Percentiles rank a stretch among this genome's conserved stretches.
phyloP scores from a whole-genome alignment of 1,140 invertebrate species.

The Drosophila quadrilineata region DNA sequence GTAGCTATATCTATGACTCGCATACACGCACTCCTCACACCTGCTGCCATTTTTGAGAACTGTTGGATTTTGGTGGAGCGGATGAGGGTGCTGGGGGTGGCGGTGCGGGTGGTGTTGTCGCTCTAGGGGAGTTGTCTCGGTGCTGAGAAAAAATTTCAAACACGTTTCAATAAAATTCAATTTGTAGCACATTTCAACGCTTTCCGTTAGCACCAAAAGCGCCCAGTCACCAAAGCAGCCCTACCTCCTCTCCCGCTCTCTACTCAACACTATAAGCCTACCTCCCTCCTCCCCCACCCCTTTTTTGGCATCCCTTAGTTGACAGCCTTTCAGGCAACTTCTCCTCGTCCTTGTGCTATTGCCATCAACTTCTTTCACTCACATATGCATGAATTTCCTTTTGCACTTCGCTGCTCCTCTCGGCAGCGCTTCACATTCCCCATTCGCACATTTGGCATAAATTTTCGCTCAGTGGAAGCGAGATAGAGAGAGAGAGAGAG shows the following conservation, averaged over 20 bases:
- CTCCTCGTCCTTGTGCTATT: too few relatives aligned
- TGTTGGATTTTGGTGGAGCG: too few relatives aligned
- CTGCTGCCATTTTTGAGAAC: neutral
- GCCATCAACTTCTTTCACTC: constrained; percentile 4
- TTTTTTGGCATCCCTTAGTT: too few relatives aligned
- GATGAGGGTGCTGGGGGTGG: too few relatives aligned
- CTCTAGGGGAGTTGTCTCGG: constrained; percentile 26
- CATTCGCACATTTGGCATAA: constrained; percentile 51
- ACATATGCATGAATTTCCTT: constrained; percentile 78
- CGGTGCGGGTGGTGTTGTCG: too few relatives aligned
- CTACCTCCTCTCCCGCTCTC: neutral
- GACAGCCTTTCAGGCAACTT: too few relatives aligned
- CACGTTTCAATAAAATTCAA: constrained; percentile 80
- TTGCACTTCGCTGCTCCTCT: constrained; percentile 51
- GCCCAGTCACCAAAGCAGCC: constrained; percentile 8
- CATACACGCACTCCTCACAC: constrained; percentile 8
- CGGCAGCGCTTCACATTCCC: constrained; percentile 5
- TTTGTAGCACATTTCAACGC: constrained; percentile 79
- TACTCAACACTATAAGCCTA: neutral
- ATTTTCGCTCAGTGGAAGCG: too few relatives aligned
- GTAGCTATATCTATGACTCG: constrained; percentile 17
- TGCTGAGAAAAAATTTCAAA: constrained; percentile 75
- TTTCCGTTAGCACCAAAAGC: constrained; percentile 54
- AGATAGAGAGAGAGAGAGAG: too few relatives aligned
- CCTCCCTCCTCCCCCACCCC: neutral